Base-by-base conservation (phyloP, 2,113 vertebrate genomes). In the Lampris incognitus region DNA sequence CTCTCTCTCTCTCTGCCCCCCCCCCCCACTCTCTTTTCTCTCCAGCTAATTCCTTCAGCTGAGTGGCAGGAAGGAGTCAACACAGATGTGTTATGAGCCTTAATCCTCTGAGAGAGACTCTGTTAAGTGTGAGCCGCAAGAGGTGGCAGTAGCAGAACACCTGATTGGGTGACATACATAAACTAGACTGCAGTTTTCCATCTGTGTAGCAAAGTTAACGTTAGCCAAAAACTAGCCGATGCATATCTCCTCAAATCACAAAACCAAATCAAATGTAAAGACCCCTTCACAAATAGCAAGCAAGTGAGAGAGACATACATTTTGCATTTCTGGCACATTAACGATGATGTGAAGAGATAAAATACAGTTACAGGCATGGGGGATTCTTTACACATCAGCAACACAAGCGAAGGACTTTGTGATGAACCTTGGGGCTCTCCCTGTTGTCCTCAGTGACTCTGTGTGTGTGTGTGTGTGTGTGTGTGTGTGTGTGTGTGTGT, bases 361-460 rank as follows among this genome's bases (percentile, higher is more conserved):
- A 24, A 24, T 24, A 24, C 24, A 24, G 24, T 24, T 24, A 24
- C 24, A 24, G 24, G 24, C 44, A 46, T 46, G 4, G 44, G 44
- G 7, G 36, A 66, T 58, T 11, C 5, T 8, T 2, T 51, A 38
- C 50, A 77, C 58, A 46, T 6, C 46, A 62, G 37, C 3, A 13
- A 13, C 51, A n/a, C 9, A 1, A 54, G 50, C 50, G 5, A 10
- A 13, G 3, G 3, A 58, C 58, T 50, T 13, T 63, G 9, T 39
- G 9, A 4, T 46, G 41, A 48, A 44, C 57, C 74, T 62, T 2
- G 4, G 60, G 78, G 72, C 55, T 70, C 52, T 37, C 60, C 52
- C 61, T 40, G 39, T 6, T 13, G 38, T 59, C 75, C 75, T 64
- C 41, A 13, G 39, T 79, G 76, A 77, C 55, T 73, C 37, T 67